Percentiles rank a stretch among this genome's conserved stretches.
Conservation (phyloP, 2,888 invertebrate genomes). For the Mongoloraphidia duomilia region DNA sequence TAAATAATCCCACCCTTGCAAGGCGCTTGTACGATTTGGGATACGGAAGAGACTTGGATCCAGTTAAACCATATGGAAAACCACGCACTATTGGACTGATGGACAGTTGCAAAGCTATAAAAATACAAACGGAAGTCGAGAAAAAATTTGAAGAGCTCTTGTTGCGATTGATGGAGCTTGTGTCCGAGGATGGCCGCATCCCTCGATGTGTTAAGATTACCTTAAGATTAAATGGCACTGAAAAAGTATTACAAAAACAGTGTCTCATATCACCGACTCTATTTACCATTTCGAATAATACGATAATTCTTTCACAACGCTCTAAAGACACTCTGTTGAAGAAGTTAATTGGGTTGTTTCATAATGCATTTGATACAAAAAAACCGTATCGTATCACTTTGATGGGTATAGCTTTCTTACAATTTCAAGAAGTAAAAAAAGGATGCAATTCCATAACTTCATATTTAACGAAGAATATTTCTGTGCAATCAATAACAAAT, state of each 20-base stretch:
- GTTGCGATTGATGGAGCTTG: conserved; percentile 52
- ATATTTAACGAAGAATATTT: conserved; percentile 60
- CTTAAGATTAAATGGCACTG: conserved; percentile 48
- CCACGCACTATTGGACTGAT: conserved; percentile 70
- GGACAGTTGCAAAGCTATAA: conserved; percentile 61
- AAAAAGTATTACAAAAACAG: conserved; percentile 61
- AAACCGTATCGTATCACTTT: conserved; percentile 68
- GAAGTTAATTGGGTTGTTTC: conserved; percentile 59
- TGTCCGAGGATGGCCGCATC: conserved; percentile 63
- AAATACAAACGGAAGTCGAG: conserved; percentile 57
- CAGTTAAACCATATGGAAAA: conserved; percentile 59
- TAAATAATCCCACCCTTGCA: conserved; percentile 54
- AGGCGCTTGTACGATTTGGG: conserved; percentile 53
- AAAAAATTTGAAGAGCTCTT: conserved; percentile 54
- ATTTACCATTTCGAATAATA: conserved; percentile 28
- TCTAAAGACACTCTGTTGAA: conserved; percentile 51
- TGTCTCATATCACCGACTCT: conserved; percentile 55
- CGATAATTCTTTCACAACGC: conserved; percentile 30
- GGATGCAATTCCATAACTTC: conserved; percentile 59
- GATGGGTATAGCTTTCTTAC: conserved; percentile 67
- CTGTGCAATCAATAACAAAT: conserved; percentile 61
- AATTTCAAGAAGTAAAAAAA: conserved; percentile 57
- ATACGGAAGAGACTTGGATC: conserved; percentile 57
- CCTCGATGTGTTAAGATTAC: conserved; percentile 63
- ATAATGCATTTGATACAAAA: conserved; percentile 53